Evolutionary conservation across 2,113 vertebrate species (phyloP).

Genomic region (Coreoperca whiteheadi): DNA sequence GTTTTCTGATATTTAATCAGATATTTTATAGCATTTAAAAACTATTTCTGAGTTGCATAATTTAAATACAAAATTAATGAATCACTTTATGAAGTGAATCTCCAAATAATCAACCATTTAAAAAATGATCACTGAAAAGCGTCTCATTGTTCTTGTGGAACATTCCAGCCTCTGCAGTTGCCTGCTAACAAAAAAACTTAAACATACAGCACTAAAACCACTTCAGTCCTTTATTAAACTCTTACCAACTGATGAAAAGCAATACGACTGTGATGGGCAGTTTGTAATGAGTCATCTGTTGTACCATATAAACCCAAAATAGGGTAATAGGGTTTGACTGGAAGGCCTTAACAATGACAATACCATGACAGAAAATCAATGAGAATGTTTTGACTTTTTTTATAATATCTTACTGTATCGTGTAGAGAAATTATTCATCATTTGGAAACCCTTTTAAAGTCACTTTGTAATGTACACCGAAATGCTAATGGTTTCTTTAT

Average conservation of each 20-base stretch:
- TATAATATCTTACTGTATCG: neutral
- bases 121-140: neutral
- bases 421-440: neutral
- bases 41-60: neutral
- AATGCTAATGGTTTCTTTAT: conserved; percentile 54
- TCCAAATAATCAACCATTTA: neutral
- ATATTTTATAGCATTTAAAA: neutral
- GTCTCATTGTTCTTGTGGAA: conserved; percentile 18
- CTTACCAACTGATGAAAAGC: conserved; percentile 26
- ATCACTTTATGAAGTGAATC: neutral
- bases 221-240: neutral
- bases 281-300: conserved; percentile 42
- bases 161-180: conserved; percentile 43
- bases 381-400: conserved; percentile 23
- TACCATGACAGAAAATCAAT: conserved; percentile 46
- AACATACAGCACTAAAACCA: conserved; percentile 18
- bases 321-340: conserved; percentile 25
- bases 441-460: conserved; percentile 24
- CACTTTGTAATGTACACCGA: conserved; percentile 16
- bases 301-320: conserved; percentile 22
- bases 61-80: neutral
- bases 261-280: conserved; percentile 33
- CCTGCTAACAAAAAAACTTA: neutral
- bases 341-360: conserved; percentile 28
- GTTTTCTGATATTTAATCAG: neutral